Percentiles rank a stretch among this genome's conserved stretches.
Conservation (phyloP, 2,888 invertebrate genomes). For the Rhynchonema sp. region DNA sequence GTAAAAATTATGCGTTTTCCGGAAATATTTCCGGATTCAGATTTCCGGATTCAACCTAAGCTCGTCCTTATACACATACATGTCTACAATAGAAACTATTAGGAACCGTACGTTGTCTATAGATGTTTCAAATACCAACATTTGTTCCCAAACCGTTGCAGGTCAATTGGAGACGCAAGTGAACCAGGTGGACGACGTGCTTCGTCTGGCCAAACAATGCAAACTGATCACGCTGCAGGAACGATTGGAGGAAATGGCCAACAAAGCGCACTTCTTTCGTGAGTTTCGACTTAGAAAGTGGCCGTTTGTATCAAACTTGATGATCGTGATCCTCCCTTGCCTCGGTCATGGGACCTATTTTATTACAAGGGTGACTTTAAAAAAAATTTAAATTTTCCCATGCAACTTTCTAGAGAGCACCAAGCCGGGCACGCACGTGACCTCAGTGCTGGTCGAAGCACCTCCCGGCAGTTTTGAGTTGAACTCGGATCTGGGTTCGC, state of each 20-base stretch:
- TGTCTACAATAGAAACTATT: too few species aligned
- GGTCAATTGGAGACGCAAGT: slow-evolving; percentile 23
- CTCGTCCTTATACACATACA: too few species aligned
- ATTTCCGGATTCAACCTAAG: too few species aligned
- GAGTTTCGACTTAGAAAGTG: slow-evolving; percentile 5
- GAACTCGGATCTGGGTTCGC: slow-evolving; percentile 28
- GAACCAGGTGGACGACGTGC: slow-evolving; percentile 29
- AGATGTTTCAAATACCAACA: too few species aligned
- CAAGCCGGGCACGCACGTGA: slow-evolving; percentile 31
- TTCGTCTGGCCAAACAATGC: slow-evolving; percentile 32
- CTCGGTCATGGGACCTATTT: too few species aligned
- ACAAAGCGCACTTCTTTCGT: slow-evolving; percentile 16
- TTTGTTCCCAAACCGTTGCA: too few species aligned
- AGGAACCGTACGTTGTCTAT: too few species aligned
- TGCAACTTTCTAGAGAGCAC: slow-evolving; percentile 21
- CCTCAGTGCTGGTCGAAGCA: slow-evolving; percentile 31
- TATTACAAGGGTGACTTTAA: too few species aligned
- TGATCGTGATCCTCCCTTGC: background rate
- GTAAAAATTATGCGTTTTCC: too few species aligned
- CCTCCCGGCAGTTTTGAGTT: slow-evolving; percentile 19
- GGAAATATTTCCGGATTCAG: too few species aligned
- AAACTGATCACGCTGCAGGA: slow-evolving; percentile 24
- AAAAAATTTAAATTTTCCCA: background rate
- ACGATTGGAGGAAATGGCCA: slow-evolving; percentile 14
- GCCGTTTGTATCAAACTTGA: background rate